A percentile compares a stretch with the other conserved stretches of the same genome.
Evolutionary conservation across 2,113 vertebrate genomes (phyloP).

Genomic region (Sylvietta virens): DNA sequence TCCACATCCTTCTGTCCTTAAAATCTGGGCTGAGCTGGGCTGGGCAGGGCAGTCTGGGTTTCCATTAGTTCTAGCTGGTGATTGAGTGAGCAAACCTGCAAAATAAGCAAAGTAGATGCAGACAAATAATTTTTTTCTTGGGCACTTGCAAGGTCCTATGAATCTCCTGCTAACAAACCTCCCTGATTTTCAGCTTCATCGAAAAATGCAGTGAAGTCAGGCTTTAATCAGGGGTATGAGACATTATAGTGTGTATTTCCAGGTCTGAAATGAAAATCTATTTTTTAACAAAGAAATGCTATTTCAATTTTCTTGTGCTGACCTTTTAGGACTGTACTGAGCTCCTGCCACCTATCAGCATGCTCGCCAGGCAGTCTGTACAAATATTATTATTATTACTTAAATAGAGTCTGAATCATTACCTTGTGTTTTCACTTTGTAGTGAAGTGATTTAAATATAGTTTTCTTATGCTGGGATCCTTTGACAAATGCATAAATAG

Average conservation of each 20-base stretch:
- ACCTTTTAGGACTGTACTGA: neutral
- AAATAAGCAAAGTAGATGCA: neutral
- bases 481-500: conserved; percentile 66
- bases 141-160: neutral
- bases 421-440: conserved; percentile 61
- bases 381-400: conserved; percentile 66
- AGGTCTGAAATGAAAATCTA: neutral
- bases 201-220: neutral
- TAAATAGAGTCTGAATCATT: conserved; percentile 63
- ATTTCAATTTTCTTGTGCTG: neutral
- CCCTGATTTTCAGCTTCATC: neutral
- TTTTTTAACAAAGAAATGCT: conserved; percentile 4
- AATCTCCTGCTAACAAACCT: neutral
- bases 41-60: neutral
- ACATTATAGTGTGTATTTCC: neutral
- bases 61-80: neutral
- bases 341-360: neutral
- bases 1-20: neutral
- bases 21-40: neutral
- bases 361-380: conserved; percentile 37
- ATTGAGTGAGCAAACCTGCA: neutral
- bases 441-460: conserved; percentile 60
- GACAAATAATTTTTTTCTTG: neutral
- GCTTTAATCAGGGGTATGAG: neutral
- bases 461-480: conserved; percentile 40